Evolutionary conservation across 2,113 vertebrate genomes (phyloP).

Genomic region (Irena cyanogastra): DNA sequence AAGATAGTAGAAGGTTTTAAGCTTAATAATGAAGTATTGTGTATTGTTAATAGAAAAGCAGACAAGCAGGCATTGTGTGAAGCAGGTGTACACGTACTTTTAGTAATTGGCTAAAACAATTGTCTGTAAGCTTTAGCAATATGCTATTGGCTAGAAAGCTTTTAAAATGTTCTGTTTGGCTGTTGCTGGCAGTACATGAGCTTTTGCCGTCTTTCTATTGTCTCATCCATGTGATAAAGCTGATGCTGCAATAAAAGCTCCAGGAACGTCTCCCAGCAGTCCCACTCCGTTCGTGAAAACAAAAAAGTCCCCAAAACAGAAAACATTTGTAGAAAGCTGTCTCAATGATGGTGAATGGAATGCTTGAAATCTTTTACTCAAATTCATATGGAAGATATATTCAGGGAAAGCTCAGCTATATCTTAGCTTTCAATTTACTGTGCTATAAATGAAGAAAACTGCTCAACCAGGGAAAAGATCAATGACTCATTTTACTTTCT

Average conservation of each 20-base stretch:
- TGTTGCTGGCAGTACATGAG: background rate
- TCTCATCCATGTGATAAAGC: background rate
- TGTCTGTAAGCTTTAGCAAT: background rate
- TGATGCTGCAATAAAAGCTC: background rate
- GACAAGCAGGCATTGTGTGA: background rate
- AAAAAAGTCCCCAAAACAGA: background rate
- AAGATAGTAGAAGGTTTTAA: background rate
- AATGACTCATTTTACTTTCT: background rate
- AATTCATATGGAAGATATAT: background rate
- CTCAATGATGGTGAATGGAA: background rate
- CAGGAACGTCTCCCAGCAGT: background rate
- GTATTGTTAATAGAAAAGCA: background rate
- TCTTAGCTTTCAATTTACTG: background rate
- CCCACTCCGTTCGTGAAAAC: background rate
- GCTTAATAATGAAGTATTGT: background rate
- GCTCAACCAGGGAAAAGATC: background rate
- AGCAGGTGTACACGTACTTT: background rate
- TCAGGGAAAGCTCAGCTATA: background rate
- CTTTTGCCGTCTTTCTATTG: background rate
- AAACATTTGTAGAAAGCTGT: background rate
- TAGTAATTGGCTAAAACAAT: background rate
- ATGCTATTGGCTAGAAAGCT: background rate
- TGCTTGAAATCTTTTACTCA: constrained; percentile 51
- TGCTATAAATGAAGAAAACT: constrained; percentile 28
- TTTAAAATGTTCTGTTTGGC: background rate